Evolutionary conservation across 1,140 invertebrate genomes (phyloP), one percentile per base, ranked within the genome.

Genomic region (Amyelois transitella): DNA sequence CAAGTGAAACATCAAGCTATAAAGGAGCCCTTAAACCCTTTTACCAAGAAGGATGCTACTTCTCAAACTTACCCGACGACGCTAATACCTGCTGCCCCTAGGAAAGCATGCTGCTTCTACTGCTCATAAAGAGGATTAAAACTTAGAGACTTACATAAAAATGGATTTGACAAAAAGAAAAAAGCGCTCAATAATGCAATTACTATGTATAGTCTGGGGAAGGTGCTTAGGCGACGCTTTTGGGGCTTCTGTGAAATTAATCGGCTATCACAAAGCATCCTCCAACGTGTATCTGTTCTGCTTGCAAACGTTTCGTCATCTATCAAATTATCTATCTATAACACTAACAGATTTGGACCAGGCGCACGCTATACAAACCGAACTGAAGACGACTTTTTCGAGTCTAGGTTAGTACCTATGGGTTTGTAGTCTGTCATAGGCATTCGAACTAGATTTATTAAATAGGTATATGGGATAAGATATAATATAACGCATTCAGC

Each of bases 51-150:
- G 62, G 72, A 67, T 24, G 75, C 72, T 0, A 71, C 62, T 58
- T 85, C 84, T 1, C 80, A 87, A 48, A 87, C 81, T 0, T 87
- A 87, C 48, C 84, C 81, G 0, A 76, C 77, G 0, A 75, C 65
- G 45, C 51, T 86, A 5, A 72, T 82, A 20, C 84, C 84, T 4
- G 84, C 84, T 24, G 73, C 80, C 0, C 79, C 81, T 0, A 79
- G 80, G 14, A 79, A 71, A 20, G 73, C 73, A 25, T 83, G 78
- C 51, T 86, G 83, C 43, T 81, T 66, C 47, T 72, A 82, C 50
- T 86, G 83, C 45, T 66, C 70, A 1, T 80, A 69, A 64, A 49
- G n/a, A n/a, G n/a, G n/a, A n/a, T n/a, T n/a, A n/a, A n/a, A n/a
- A n/a, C n/a, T n/a, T n/a, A n/a, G n/a, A n/a, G n/a, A n/a, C n/a